phyloP scores from a whole-genome alignment of 2,113 vertebrate genomes.

The Hippolais icterina region DNA sequence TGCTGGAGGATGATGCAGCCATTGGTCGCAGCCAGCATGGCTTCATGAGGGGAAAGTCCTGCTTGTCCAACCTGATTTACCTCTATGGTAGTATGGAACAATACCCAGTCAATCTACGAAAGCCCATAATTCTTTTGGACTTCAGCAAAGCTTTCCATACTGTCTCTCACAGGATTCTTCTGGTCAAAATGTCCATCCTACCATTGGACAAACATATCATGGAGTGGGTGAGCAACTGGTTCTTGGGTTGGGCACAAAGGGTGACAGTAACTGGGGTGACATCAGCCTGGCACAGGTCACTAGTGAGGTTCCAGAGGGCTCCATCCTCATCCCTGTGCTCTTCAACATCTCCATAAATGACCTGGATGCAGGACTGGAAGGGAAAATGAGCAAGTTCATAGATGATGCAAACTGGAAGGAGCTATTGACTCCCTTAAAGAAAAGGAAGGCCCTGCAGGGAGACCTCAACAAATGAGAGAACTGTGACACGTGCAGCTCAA shows the following conservation, averaged over 20 bases:
- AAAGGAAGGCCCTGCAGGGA: neutral
- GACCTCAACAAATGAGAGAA: neutral
- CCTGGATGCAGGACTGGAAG: neutral
- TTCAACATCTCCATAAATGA: neutral
- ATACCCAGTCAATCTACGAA: too few species aligned
- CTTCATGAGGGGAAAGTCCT: neutral
- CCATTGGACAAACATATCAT: neutral
- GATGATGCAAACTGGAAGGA: neutral
- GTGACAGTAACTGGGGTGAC: neutral
- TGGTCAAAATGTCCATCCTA: neutral
- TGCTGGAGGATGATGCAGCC: neutral
- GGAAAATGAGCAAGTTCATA: neutral
- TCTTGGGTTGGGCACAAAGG: neutral
- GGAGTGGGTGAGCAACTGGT: neutral
- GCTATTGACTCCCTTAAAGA: neutral
- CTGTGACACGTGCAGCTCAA: rapidly evolving
- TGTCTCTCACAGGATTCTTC: neutral
- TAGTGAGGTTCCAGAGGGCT: neutral
- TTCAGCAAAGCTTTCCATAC: neutral
- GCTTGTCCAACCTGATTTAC: neutral
- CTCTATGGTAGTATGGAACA: neutral
- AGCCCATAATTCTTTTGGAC: neutral
- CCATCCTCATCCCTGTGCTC: neutral
- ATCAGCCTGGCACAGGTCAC: neutral
- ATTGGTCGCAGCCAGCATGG: neutral